These are phyloP conservation scores for Meloidogyne chitwoodi DNA, from an alignment of 1,140 invertebrate species.

Conservation along the genomic window DNA sequence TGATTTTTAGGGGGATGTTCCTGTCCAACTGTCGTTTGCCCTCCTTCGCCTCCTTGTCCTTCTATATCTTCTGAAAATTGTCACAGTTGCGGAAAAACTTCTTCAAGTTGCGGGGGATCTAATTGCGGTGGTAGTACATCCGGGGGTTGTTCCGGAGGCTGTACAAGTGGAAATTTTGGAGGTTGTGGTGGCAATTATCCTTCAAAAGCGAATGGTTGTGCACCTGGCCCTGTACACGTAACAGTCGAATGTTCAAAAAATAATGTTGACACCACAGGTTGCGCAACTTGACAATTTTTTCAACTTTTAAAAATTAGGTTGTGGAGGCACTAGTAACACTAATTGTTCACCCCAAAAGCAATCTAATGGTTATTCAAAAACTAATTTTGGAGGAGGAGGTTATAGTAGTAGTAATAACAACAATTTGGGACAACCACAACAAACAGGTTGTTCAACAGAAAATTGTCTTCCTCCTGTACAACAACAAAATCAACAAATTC, in stretches of 20 bases:
- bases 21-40: slow-evolving; percentile 6
- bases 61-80: not conserved
- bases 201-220: not conserved
- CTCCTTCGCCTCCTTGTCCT: not conserved
- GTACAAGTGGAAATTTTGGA: not conserved
- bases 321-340: not conserved
- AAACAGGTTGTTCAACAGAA: not conserved
- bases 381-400: not conserved
- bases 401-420: not conserved
- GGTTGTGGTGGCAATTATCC: not conserved
- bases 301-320: not conserved
- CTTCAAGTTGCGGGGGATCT: not conserved
- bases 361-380: not conserved
- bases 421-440: not conserved
- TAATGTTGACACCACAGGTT: not conserved
- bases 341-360: not conserved
- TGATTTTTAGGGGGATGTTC: not conserved
- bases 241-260: not conserved
- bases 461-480: not conserved
- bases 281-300: not conserved
- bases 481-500: not conserved
- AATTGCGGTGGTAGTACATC: not conserved
- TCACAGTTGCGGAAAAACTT: not conserved
- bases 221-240: not conserved
- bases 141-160: not conserved